Conservation (phyloP, 2,797 vertebrate species). For the Silurus aristotelis region DNA sequence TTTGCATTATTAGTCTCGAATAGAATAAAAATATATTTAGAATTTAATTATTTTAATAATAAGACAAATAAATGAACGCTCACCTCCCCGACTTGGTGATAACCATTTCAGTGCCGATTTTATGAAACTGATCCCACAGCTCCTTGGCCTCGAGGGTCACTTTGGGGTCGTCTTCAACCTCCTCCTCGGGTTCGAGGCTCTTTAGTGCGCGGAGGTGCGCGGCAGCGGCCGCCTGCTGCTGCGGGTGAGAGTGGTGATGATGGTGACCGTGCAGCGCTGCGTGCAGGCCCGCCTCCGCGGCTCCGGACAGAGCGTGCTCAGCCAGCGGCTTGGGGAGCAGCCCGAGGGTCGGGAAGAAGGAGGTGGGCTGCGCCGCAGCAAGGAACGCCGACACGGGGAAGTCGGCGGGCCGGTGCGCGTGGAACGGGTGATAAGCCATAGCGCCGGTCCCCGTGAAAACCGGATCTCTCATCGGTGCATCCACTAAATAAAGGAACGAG, state of each 20-base stretch:
- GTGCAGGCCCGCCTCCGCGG: conserved; percentile 80
- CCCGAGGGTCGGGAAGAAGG: conserved; percentile 78
- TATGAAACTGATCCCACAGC: conserved; percentile 96
- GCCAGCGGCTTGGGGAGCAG: conserved; percentile 75
- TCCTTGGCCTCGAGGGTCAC: conserved; percentile 90
- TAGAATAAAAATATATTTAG: too few species aligned
- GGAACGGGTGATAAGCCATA: conserved; percentile 93
- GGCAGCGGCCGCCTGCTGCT: conserved; percentile 59
- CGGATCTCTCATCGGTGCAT: conserved; percentile 90
- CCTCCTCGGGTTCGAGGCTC: conserved; percentile 81
- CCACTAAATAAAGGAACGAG: conserved; percentile 67
- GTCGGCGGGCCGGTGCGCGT: conserved; percentile 83
- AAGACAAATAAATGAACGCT: conserved; percentile 47
- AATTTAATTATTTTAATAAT: too few species aligned
- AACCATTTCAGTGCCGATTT: conserved; percentile 97
- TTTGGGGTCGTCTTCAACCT: conserved; percentile 89
- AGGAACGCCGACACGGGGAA: conserved; percentile 84
- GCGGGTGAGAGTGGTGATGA: conserved; percentile 56
- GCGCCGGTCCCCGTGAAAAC: conserved; percentile 77
- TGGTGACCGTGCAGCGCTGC: conserved; percentile 78
- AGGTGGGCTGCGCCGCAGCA: conserved; percentile 76
- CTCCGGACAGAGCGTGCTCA: conserved; percentile 76
- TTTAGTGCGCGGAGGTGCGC: conserved; percentile 78
- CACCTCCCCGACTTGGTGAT: conserved; percentile 98
- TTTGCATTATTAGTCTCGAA: too few species aligned